phyloP scores from a whole-genome alignment of 2,113 vertebrate genomes.

The Laticauda laticaudata region DNA sequence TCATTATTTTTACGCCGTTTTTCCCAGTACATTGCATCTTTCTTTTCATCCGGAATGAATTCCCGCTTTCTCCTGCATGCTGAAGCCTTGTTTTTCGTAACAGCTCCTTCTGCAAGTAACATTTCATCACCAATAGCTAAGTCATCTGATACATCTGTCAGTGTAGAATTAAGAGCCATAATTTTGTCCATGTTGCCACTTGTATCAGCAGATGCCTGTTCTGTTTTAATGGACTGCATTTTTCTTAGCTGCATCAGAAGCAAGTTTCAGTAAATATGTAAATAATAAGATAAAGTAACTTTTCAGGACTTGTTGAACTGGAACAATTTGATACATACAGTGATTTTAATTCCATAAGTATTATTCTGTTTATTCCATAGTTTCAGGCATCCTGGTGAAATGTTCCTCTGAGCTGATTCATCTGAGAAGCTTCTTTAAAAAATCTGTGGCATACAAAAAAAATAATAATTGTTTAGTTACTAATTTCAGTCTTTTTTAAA shows the following conservation, averaged over 20 bases:
- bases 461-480: constrained; percentile 30
- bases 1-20: constrained; percentile 94
- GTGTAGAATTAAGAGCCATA: constrained; percentile 76
- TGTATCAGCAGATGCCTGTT: constrained; percentile 73
- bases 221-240: constrained; percentile 93
- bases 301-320: constrained; percentile 41
- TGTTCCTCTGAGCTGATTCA: constrained; percentile 31
- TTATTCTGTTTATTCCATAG: constrained; percentile 52
- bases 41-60: constrained; percentile 96
- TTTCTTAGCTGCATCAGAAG: constrained; percentile 80
- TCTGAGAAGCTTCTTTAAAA: constrained; percentile 26
- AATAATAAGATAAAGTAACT: constrained; percentile 28
- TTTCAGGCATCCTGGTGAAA: constrained; percentile 20
- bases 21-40: constrained; percentile 94
- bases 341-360: constrained; percentile 63
- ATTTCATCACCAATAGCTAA: constrained; percentile 70
- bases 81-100: constrained; percentile 75
- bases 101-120: constrained; percentile 66
- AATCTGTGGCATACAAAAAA: constrained; percentile 61
- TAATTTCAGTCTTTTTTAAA: not conserved
- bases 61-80: constrained; percentile 87
- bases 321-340: constrained; percentile 38
- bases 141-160: constrained; percentile 78
- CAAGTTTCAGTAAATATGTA: constrained; percentile 37
- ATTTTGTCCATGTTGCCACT: constrained; percentile 77